Base-by-base conservation (phyloP, 2,888 invertebrate species). In the Eilema caniola region DNA sequence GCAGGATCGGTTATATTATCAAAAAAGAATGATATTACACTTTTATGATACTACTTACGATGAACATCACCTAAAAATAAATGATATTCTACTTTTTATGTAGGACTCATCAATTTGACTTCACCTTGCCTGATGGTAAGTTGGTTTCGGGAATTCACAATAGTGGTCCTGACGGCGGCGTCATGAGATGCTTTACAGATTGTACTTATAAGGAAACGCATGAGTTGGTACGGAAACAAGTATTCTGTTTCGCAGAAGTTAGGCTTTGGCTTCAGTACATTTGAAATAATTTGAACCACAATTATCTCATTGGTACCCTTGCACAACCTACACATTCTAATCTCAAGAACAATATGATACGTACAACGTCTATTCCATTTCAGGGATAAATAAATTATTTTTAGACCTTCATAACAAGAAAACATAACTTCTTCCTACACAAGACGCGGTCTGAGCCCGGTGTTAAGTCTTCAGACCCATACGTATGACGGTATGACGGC, bases 401-500 rank as follows among this genome's bases (percentile, higher is more conserved):
- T 47, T 47, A 47, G 20, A 33, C 12, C 61, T 31, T n/a, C 14
- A 23, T 33, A 33, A 1, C n/a, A 33, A 7, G 23, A 62, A 23
- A 23, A 33, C 62, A 33, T 12, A 33, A 12, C n/a, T 33, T n/a
- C 33, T 62, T 31, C 33, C 33, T 33, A 62, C 62, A 25, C 20
- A 41, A 41, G 41, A 25, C 41, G 11, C 23, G 14, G 12, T 62
- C 2, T 24, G 25, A 41, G 25, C 33, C 62, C 62, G 41, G n/a
- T 53, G 53, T 33, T 66, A 33, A 23, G 57, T 33, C 65, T 57
- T 47, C 67, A 75, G 47, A 69, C 28, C 41, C 56, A 57, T 67
- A 67, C 53, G 53, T 53, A 53, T 53, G 53, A 53, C 47, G 53
- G 70, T 33, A 63, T 37, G 24, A 69, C 72, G 78, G 72, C 75